Evolutionary conservation across 2,113 vertebrate genomes (phyloP), one percentile per base, ranked within the genome.

Genomic region (Mesoclemmys tuberculata): DNA sequence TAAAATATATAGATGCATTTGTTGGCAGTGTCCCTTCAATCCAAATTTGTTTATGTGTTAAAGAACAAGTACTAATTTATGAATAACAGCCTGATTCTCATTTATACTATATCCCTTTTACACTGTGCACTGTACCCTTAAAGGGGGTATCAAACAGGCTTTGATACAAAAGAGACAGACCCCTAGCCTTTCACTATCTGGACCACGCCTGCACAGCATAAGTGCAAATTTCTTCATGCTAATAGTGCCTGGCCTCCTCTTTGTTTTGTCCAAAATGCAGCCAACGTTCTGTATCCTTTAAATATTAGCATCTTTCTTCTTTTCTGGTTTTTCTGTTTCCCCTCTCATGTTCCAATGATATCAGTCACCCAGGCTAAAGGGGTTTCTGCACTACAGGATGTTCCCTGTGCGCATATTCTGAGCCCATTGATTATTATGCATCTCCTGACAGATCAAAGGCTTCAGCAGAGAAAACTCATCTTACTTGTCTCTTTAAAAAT

Each of bases 181-280:
- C 91, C 83, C 95, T 97, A 95, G 77, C 77, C 61, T 95, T 92
- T 74, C 56, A 51, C 41, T 81, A 85, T 92, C 82, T 94, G 88
- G 95, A 94, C 82, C 86, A 77, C 80, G 55, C 49, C 58, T 51
- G 87, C 29, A 89, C 80, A 71, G 80, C 84, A 90, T 74, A 93
- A 83, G 94, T 41, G 71, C 82, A 93, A 78, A 86, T 79, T 29
- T 95, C 51, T 88, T 94, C 87, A 56, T 80, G 8, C 77, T 90
- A 52, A 14, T 55, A 77, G 71, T 82, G 85, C 21, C 61, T 80
- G 77, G 78, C 71, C 31, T 38, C 61, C 74, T 77, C 90, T 90
- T 94, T 44, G 2, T n/a, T 94, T 29, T 31, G 85, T 87, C 58
- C 35, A 91, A 85, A 87, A 61, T 10, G 27, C 55, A 87, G 31